Evolutionary conservation across 2,797 vertebrate species (phyloP).

Genomic region (Hyperoplus immaculatus): DNA sequence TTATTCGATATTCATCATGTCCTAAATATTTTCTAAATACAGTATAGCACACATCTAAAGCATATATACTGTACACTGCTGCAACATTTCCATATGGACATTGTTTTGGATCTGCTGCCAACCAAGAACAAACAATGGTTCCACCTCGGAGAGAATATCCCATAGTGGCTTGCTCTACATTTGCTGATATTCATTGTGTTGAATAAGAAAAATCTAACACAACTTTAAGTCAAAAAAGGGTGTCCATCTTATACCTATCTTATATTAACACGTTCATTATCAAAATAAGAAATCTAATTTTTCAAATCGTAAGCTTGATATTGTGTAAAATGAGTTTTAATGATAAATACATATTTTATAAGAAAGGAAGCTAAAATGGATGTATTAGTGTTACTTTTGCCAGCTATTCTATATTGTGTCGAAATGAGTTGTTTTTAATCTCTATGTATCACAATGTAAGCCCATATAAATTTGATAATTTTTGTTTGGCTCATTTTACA

Average conservation of each 20-base stretch:
- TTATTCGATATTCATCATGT: conserved; percentile 29
- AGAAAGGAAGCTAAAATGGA: background rate
- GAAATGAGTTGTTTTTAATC: background rate
- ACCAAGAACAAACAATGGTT: conserved; percentile 66
- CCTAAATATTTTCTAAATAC: conserved; percentile 60
- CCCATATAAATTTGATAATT: background rate
- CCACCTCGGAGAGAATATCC: conserved; percentile 65
- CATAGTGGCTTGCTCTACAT: conserved; percentile 70
- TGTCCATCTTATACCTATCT: conserved; percentile 13
- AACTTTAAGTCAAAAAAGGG: conserved; percentile 13
- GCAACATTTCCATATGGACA: conserved; percentile 62
- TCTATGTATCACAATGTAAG: background rate
- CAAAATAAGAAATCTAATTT: background rate
- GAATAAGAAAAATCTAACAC: conserved; percentile 14
- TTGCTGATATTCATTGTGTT: conserved; percentile 51
- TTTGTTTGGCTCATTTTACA: background rate
- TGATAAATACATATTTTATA: background rate
- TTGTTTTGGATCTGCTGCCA: conserved; percentile 54
- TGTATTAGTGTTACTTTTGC: background rate
- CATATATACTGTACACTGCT: conserved; percentile 37
- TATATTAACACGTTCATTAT: background rate
- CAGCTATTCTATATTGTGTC: background rate
- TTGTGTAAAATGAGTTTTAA: background rate
- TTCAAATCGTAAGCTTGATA: background rate
- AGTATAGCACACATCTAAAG: conserved; percentile 50